Conservation (phyloP, 1,140 invertebrate species). For the Drosophila saltans region DNA sequence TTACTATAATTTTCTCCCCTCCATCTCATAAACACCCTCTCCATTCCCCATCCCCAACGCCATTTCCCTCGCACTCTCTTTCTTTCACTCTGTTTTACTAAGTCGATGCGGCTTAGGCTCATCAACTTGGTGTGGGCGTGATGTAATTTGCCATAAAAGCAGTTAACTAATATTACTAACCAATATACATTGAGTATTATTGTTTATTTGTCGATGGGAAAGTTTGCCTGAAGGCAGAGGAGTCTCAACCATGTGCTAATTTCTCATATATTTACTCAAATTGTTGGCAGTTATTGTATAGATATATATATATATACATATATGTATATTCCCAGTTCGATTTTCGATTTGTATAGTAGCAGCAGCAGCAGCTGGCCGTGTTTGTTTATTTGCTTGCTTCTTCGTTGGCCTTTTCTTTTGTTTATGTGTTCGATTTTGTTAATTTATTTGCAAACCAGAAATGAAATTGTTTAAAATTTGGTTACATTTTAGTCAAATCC, state of each 20-base stretch:
- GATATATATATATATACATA: neutral
- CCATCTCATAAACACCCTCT: neutral
- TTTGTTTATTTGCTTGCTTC: constrained; percentile 21
- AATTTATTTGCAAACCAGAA: constrained; percentile 11
- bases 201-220: constrained; percentile 17
- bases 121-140: constrained; percentile 65
- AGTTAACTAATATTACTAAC: constrained; percentile 68
- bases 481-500: neutral
- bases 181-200: constrained; percentile 38
- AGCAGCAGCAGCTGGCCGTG: constrained; percentile 7
- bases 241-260: constrained; percentile 63
- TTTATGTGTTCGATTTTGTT: constrained; percentile 7
- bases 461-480: neutral
- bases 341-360: constrained; percentile 15
- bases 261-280: constrained; percentile 41
- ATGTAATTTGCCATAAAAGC: constrained; percentile 78
- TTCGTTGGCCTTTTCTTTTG: neutral
- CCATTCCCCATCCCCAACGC: neutral
- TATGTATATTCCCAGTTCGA: constrained; percentile 6
- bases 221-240: constrained; percentile 18
- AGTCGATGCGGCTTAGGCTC: neutral
- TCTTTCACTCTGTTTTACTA: too few relatives aligned
- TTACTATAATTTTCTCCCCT: constrained; percentile 32
- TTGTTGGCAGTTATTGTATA: constrained; percentile 17
- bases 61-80: neutral